Conservation (phyloP, 2,888 invertebrate species). For the Eupeodes latifasciatus region DNA sequence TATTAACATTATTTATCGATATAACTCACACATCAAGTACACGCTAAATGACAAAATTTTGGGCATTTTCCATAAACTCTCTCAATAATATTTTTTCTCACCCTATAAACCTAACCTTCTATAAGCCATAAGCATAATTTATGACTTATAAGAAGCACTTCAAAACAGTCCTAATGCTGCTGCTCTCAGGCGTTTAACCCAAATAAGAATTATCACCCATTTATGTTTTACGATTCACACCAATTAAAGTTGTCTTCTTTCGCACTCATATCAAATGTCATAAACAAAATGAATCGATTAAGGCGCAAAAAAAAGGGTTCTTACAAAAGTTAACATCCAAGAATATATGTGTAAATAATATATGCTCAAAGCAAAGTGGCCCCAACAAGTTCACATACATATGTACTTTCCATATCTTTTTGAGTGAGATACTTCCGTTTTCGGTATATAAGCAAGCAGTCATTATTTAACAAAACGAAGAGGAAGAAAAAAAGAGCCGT, state of each 20-base stretch:
- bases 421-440: slow-evolving; percentile 34
- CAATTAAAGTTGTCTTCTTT: slow-evolving; percentile 21
- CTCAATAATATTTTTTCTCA: no score
- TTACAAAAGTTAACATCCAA: background rate
- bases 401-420: slow-evolving; percentile 34
- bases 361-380: no score
- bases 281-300: slow-evolving; percentile 62
- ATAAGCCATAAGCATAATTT: background rate
- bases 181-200: slow-evolving; percentile 1
- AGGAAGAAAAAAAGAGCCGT: background rate
- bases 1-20: no score
- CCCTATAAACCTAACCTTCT: no score
- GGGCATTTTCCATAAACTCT: no score
- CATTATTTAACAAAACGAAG: slow-evolving; percentile 5
- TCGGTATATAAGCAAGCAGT: background rate
- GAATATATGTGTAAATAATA: no score
- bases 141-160: background rate
- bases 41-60: no score
- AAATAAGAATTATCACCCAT: slow-evolving; percentile 9
- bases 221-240: background rate
- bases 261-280: slow-evolving; percentile 29
- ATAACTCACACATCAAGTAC: no score
- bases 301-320: slow-evolving; percentile 37
- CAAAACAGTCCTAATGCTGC: background rate
- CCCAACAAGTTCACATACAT: slow-evolving; percentile 14